Percentiles rank a stretch among this genome's conserved stretches.
Conservation (phyloP, 2,797 vertebrate genomes). For the Eleutherodactylus coqui region DNA sequence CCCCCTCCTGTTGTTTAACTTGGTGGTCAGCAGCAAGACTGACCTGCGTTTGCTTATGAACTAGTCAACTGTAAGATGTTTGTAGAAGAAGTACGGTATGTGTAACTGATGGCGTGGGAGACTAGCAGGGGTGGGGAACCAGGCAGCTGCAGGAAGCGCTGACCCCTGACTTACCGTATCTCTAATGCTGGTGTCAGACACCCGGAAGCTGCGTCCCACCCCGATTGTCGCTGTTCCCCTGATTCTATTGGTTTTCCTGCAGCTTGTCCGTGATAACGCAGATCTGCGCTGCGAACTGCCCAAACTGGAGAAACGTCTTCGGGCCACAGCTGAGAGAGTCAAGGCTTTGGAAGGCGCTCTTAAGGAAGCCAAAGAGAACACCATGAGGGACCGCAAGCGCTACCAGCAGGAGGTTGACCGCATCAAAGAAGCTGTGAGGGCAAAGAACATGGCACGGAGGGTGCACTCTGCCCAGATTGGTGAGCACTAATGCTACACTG, state of each 20-base stretch:
- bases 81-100: too few species aligned
- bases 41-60: too few species aligned
- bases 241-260: neutral
- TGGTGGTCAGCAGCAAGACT: too few species aligned
- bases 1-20: too few species aligned
- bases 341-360: constrained; percentile 89
- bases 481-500: constrained; percentile 67
- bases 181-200: too few species aligned
- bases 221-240: neutral
- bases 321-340: constrained; percentile 91
- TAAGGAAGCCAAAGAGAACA: constrained; percentile 90
- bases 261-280: constrained; percentile 96
- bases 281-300: constrained; percentile 97
- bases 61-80: too few species aligned
- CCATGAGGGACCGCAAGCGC: constrained; percentile 88
- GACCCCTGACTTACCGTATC: too few species aligned
- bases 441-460: constrained; percentile 88
- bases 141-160: too few species aligned
- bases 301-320: constrained; percentile 93
- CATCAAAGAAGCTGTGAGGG: constrained; percentile 90
- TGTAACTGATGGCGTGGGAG: too few species aligned
- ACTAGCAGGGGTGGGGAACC: too few species aligned
- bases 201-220: too few species aligned
- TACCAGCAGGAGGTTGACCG: constrained; percentile 97
- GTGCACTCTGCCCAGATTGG: constrained; percentile 91